These are phyloP conservation scores for Meliscaeva auricollis DNA, from an alignment of 2,888 invertebrate species.

Conservation along the genomic window DNA sequence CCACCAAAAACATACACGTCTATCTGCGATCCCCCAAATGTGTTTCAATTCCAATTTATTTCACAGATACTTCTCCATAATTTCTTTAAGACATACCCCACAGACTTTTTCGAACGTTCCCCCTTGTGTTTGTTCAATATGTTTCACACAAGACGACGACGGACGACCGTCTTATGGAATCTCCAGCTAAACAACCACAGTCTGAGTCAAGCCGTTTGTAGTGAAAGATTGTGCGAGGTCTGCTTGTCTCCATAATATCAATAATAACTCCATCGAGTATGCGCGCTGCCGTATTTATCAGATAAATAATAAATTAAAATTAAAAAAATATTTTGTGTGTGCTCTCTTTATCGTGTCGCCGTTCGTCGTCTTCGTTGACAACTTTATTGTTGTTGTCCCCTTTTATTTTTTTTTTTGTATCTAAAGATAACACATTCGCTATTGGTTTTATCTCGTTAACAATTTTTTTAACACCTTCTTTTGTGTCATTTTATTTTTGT, in stretches of 20 bases:
- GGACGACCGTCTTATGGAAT: slow-evolving; percentile 63
- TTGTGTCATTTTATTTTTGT: slow-evolving; percentile 9
- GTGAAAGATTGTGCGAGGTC: slow-evolving; percentile 69
- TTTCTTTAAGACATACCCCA: slow-evolving; percentile 40
- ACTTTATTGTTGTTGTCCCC: slow-evolving; percentile 43
- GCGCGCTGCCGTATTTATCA: slow-evolving; percentile 63
- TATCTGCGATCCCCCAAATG: slow-evolving; percentile 11
- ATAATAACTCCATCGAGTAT: slow-evolving; percentile 33
- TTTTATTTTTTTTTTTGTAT: slow-evolving; percentile 15
- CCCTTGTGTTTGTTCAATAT: slow-evolving; percentile 1
- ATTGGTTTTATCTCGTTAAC: slow-evolving; percentile 42
- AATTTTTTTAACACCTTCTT: slow-evolving; percentile 18
- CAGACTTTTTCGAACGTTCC: slow-evolving; percentile 34
- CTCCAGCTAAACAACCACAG: slow-evolving; percentile 64
- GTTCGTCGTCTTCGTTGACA: slow-evolving; percentile 31
- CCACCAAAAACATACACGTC: neutral
- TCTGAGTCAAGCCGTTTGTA: slow-evolving; percentile 70
- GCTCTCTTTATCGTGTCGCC: slow-evolving; percentile 7
- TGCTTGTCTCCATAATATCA: neutral
- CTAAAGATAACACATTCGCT: slow-evolving; percentile 40
- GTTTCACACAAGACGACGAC: slow-evolving; percentile 14
- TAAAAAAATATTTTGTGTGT: slow-evolving; percentile 21
- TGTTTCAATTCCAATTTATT: slow-evolving; percentile 36
- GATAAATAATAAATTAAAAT: slow-evolving; percentile 43
- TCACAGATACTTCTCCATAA: slow-evolving; percentile 20